These are phyloP conservation scores for Scarus forsteni DNA, from an alignment of 2,797 vertebrate genomes.

Conservation along the genomic window DNA sequence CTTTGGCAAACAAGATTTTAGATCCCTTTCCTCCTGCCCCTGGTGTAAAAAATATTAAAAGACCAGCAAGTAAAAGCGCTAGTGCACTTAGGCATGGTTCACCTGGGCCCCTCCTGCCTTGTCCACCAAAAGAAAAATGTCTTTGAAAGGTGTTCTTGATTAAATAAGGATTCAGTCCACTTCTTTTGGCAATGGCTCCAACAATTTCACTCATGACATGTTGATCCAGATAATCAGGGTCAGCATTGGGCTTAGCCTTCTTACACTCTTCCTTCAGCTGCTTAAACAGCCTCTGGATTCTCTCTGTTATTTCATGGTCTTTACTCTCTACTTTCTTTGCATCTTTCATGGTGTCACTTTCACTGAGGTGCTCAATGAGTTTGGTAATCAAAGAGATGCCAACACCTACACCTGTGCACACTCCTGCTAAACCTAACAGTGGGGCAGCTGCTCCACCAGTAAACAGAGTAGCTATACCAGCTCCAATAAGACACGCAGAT, in stretches of 20 bases:
- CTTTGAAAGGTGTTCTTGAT: not conserved
- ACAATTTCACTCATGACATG: not conserved
- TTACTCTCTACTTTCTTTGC: not conserved
- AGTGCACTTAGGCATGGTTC: no score
- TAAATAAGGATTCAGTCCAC: not conserved
- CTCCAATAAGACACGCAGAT: not conserved
- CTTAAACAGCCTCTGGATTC: not conserved
- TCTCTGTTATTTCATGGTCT: not conserved
- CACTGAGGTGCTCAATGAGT: not conserved
- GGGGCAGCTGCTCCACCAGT: constrained; percentile 4
- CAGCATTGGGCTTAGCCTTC: rapidly evolving
- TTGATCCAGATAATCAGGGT: not conserved
- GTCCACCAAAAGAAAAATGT: no score
- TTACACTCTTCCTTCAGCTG: not conserved
- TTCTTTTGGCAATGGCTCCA: not conserved
- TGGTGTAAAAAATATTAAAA: not conserved
- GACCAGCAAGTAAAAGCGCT: not conserved
- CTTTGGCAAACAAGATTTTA: no score
- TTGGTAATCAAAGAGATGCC: not conserved
- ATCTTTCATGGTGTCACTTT: not conserved
- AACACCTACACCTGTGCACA: not conserved
- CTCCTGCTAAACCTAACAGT: not conserved
- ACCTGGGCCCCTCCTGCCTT: no score
- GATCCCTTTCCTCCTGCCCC: rapidly evolving
- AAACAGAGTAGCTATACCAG: not conserved